Evolutionary conservation across 1,140 invertebrate species (phyloP).

Genomic region (Drosophila tristis): DNA sequence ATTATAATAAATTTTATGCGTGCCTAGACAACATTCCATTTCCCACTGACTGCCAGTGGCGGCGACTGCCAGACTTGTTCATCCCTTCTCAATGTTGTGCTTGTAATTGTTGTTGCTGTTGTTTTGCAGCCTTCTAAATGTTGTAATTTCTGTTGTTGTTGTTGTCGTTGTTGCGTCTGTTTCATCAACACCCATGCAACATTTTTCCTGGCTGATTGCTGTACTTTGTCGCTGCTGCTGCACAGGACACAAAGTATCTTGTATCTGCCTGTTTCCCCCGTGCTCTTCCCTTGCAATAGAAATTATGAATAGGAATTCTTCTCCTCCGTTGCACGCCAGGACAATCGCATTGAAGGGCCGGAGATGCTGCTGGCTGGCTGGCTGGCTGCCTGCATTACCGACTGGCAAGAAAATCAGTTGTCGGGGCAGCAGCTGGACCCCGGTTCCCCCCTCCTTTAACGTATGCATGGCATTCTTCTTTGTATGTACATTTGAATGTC

Average conservation of each 20-base stretch:
- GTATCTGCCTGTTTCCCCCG: constrained; percentile 57
- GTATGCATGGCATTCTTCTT: constrained; percentile 25
- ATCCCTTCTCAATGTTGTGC: constrained; percentile 5
- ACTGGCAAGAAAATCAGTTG: constrained; percentile 55
- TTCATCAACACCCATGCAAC: constrained; percentile 49
- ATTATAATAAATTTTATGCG: constrained; percentile 79
- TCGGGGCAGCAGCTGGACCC: constrained; percentile 13
- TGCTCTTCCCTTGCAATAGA: constrained; percentile 26
- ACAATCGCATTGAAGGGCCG: constrained; percentile 51
- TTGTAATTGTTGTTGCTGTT: constrained; percentile 23
- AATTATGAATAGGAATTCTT: constrained; percentile 71
- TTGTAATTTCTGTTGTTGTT: constrained; percentile 26
- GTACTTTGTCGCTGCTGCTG: constrained; percentile 59
- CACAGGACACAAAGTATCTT: constrained; percentile 76
- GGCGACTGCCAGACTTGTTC: constrained; percentile 45
- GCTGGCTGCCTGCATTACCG: not conserved
- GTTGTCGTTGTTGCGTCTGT: constrained; percentile 16
- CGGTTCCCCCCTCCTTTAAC: not conserved
- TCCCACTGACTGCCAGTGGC: constrained; percentile 24
- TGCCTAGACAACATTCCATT: constrained; percentile 61
- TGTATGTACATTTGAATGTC: constrained; percentile 63
- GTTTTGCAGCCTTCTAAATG: constrained; percentile 16
- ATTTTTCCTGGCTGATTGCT: constrained; percentile 67
- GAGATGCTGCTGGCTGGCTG: constrained; percentile 9
- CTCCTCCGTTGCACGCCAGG: constrained; percentile 44